phyloP scores from a whole-genome alignment of 2,888 invertebrate genomes.

The Drepanosiphum platanoidis region DNA sequence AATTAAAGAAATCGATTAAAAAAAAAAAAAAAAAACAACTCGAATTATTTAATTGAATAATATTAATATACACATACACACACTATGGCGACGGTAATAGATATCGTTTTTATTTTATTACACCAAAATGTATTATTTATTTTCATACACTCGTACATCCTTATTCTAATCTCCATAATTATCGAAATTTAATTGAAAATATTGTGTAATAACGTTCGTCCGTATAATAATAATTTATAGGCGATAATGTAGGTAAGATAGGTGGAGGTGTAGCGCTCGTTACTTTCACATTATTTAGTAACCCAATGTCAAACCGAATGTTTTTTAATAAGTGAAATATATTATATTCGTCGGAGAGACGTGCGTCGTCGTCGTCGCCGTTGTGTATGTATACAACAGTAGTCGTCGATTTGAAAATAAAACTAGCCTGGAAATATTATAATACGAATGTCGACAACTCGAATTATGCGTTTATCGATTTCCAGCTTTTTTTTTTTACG shows the following conservation, averaged over 20 bases:
- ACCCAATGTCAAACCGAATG: conserved; percentile 12
- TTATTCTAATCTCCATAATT: not conserved
- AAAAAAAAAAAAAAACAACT: too few species aligned
- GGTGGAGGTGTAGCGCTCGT: not conserved
- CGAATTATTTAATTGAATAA: not conserved
- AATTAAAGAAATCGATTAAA: not conserved
- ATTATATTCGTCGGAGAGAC: not conserved
- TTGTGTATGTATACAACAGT: not conserved
- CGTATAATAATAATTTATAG: not conserved
- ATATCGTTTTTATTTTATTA: not conserved
- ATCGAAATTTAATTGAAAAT: not conserved
- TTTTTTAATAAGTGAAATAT: not conserved
- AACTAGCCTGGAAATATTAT: not conserved
- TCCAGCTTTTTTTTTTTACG: not conserved
- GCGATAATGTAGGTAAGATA: not conserved
- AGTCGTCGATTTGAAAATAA: not conserved
- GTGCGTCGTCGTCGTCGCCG: not conserved
- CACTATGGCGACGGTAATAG: not conserved
- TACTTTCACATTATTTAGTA: not conserved
- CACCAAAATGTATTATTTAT: not conserved
- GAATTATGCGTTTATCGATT: conserved; percentile 2
- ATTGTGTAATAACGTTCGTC: not conserved
- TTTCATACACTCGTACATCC: not conserved
- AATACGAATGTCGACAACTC: not conserved
- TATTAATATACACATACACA: too few species aligned